Evolutionary conservation across 35 echinoderm and acorn worm species (phyloP).

Genomic region (Lytechinus pictus): DNA sequence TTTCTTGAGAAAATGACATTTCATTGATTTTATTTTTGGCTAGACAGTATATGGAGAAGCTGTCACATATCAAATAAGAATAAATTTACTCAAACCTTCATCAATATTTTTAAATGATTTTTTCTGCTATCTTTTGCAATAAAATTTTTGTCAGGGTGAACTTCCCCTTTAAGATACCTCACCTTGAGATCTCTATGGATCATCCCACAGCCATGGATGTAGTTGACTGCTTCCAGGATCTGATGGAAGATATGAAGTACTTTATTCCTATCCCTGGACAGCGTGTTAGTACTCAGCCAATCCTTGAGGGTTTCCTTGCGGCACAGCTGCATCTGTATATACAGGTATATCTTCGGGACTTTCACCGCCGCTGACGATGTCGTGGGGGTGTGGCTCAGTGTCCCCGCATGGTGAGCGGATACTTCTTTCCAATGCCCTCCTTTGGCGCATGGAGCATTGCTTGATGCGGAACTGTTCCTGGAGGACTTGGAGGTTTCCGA

Average conservation of each 20-base stretch:
- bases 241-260: conserved; percentile 80
- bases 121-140: no score
- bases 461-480: background rate
- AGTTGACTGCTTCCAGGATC: conserved; percentile 77
- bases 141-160: no score
- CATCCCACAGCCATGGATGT: conserved; percentile 81
- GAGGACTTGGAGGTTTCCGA: background rate
- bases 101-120: no score
- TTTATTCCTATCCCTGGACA: conserved; percentile 60
- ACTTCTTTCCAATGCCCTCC: background rate
- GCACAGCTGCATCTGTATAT: conserved; percentile 93
- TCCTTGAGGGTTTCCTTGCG: conserved; percentile 85
- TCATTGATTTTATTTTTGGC: no score
- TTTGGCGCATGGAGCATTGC: background rate
- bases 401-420: background rate
- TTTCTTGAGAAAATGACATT: no score
- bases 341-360: conserved; percentile 69
- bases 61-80: no score
- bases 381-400: conserved; percentile 24
- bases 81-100: no score
- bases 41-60: no score
- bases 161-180: background rate
- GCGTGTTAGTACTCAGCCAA: conserved; percentile 64
- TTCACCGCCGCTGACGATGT: background rate
- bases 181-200: conserved; percentile 92